Conservation (phyloP, 2,797 vertebrate species). For the Acrossocheilus wenchowensis region DNA sequence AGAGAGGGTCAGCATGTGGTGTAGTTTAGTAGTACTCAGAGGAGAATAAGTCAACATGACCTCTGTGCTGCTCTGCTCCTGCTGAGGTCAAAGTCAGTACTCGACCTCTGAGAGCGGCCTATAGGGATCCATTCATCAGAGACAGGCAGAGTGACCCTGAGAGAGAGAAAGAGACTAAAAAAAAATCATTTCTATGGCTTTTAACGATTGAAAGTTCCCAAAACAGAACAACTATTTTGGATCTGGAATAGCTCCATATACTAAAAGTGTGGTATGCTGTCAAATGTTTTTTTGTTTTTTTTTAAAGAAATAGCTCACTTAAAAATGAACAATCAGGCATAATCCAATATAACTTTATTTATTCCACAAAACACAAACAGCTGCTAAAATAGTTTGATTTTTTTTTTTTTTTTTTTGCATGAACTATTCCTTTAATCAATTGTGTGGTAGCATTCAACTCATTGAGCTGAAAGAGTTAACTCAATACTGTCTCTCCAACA, state of each 20-base stretch:
- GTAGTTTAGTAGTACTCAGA: conserved; percentile 43
- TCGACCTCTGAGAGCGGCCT: conserved; percentile 63
- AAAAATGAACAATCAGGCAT: background rate
- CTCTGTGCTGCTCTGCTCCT: conserved; percentile 30
- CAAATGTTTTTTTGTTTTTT: no score
- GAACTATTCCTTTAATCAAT: background rate
- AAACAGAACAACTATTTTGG: background rate
- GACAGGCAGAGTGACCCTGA: conserved; percentile 51
- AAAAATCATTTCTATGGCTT: background rate
- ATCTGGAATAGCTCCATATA: background rate
- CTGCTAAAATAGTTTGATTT: no score
- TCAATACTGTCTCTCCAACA: background rate
- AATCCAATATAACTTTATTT: background rate
- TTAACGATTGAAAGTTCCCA: background rate
- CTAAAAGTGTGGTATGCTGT: background rate
- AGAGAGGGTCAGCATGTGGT: conserved; percentile 33
- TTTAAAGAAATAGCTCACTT: background rate
- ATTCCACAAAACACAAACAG: background rate
- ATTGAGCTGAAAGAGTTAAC: background rate
- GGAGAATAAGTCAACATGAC: conserved; percentile 39
- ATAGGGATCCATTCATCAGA: conserved; percentile 64
- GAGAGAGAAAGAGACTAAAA: background rate
- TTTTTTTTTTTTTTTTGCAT: background rate
- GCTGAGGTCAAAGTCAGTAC: conserved; percentile 41
- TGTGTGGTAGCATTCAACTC: background rate